Conservation (phyloP, 2,888 invertebrate genomes). For the Phengaris alcon region DNA sequence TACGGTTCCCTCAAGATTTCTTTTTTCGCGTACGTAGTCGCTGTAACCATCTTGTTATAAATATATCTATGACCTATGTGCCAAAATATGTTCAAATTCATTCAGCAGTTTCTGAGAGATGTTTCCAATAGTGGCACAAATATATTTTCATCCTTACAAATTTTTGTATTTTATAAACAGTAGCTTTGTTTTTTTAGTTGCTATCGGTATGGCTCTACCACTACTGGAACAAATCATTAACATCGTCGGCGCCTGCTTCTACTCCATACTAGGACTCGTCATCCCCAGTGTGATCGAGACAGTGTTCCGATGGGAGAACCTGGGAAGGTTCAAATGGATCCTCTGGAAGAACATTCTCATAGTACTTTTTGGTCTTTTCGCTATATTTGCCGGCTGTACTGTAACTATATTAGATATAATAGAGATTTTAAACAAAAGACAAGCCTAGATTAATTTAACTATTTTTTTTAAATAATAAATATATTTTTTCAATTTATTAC, state of each 20-base stretch:
- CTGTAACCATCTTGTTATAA: no score
- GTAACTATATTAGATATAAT: constrained; percentile 67
- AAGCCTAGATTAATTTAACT: not conserved
- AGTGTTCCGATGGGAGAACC: constrained; percentile 83
- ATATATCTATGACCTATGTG: no score
- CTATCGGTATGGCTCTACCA: constrained; percentile 69
- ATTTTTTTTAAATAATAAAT: not conserved
- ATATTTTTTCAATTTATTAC: not conserved
- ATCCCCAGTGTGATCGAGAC: constrained; percentile 87
- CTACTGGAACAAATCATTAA: constrained; percentile 72
- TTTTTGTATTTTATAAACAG: not conserved
- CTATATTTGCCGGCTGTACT: constrained; percentile 82
- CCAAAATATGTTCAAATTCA: no score
- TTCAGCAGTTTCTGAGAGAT: no score
- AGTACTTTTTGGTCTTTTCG: constrained; percentile 79
- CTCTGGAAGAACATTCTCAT: constrained; percentile 84
- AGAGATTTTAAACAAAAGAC: constrained; percentile 43
- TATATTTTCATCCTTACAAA: no score
- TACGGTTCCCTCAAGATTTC: no score
- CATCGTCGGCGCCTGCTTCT: constrained; percentile 78
- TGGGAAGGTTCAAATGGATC: constrained; percentile 84
- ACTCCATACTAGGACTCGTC: constrained; percentile 85
- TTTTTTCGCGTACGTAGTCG: no score
- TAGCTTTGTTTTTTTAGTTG: constrained; percentile 51
- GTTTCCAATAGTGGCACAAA: no score